Evolutionary conservation across 2,888 invertebrate genomes (phyloP).

Genomic region (Epirrhoe tristata): DNA sequence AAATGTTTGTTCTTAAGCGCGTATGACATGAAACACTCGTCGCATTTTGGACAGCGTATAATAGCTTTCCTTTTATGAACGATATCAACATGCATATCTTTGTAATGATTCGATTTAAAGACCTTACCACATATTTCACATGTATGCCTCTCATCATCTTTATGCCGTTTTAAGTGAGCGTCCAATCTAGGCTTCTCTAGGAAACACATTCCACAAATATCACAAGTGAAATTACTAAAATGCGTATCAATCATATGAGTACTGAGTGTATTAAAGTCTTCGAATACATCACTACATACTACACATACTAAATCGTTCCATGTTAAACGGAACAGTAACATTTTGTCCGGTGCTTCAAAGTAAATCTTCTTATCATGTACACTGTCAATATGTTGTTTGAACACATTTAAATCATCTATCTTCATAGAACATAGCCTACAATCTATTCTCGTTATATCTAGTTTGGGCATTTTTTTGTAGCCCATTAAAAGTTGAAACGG

Average conservation of each 20-base stretch:
- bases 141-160: slow-evolving; percentile 80
- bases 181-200: slow-evolving; percentile 77
- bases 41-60: slow-evolving; percentile 74
- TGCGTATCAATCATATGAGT: slow-evolving; percentile 77
- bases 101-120: slow-evolving; percentile 78
- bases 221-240: slow-evolving; percentile 77
- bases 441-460: slow-evolving; percentile 76
- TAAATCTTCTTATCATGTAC: slow-evolving; percentile 76
- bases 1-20: slow-evolving; percentile 75
- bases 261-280: slow-evolving; percentile 74
- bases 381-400: slow-evolving; percentile 73
- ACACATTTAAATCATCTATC: slow-evolving; percentile 67
- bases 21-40: slow-evolving; percentile 79
- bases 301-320: slow-evolving; percentile 79
- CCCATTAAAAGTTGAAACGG: slow-evolving; percentile 77
- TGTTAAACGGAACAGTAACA: slow-evolving; percentile 69
- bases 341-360: slow-evolving; percentile 76
- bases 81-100: slow-evolving; percentile 78
- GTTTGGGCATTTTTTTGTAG: slow-evolving; percentile 77
- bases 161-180: slow-evolving; percentile 77
- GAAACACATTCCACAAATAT: slow-evolving; percentile 78
- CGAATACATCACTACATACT: slow-evolving; percentile 75
- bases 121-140: slow-evolving; percentile 82
- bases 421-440: slow-evolving; percentile 69
- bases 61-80: slow-evolving; percentile 79